phyloP scores from a whole-genome alignment of 2,113 vertebrate species.

The Mobula hypostoma region DNA sequence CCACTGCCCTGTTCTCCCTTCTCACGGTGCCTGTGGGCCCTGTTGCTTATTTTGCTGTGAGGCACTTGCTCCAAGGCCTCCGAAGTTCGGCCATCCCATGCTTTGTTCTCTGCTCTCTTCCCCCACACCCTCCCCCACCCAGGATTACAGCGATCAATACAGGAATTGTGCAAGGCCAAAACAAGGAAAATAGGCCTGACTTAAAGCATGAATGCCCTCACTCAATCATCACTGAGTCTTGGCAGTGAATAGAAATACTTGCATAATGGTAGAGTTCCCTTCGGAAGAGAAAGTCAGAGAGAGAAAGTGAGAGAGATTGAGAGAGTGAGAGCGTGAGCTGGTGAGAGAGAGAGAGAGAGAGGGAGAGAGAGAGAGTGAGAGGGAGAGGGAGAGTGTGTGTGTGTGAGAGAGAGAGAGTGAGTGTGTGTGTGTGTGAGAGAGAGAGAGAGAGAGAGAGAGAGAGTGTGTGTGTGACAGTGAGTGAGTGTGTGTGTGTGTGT shows the following conservation, averaged over 20 bases:
- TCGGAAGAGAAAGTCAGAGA: neutral
- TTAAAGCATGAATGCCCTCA: slow-evolving; percentile 23
- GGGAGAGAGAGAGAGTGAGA: too few species aligned
- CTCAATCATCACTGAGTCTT: neutral
- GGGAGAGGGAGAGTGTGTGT: too few species aligned
- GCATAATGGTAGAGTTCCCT: neutral
- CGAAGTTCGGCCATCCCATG: neutral
- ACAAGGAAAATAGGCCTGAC: neutral
- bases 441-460: too few species aligned
- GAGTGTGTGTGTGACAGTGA: too few species aligned
- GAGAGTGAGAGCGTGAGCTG: too few species aligned
- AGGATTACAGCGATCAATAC: slow-evolving; percentile 22
- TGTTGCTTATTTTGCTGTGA: neutral
- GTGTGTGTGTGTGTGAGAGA: too few species aligned
- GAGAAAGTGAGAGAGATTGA: too few species aligned
- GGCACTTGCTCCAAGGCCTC: neutral
- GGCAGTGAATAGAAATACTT: neutral
- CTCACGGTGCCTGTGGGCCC: neutral
- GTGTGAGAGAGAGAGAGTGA: too few species aligned
- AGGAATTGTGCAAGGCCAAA: neutral
- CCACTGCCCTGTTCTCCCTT: neutral
- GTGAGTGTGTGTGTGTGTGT: too few species aligned
- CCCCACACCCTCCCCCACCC: neutral
- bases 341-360: too few species aligned
- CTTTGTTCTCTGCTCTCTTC: neutral